Percentiles rank a stretch among this genome's conserved stretches.
phyloP scores from a whole-genome alignment of 2,113 vertebrate species.

The Poecile atricapillus region DNA sequence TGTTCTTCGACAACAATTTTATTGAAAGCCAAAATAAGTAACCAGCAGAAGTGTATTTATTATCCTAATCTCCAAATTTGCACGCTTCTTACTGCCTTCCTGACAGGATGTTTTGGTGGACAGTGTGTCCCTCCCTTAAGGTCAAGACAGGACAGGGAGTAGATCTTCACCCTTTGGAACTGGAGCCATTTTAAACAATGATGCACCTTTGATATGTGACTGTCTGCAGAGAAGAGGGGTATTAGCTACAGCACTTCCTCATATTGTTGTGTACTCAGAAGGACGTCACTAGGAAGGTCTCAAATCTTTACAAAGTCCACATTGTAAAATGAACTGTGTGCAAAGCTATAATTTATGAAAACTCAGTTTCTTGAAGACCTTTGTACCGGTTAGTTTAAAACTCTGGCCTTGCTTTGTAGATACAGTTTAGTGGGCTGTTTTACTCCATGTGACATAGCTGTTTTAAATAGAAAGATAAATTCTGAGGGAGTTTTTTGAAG shows the following conservation, averaged over 20 bases:
- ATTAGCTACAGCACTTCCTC: conserved; percentile 14
- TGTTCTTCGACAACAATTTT: neutral
- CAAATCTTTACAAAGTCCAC: conserved; percentile 42
- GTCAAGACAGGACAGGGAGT: conserved; percentile 24
- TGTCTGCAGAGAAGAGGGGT: conserved; percentile 10
- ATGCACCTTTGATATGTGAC: conserved; percentile 40
- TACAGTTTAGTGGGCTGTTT: neutral
- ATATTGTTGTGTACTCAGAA: conserved; percentile 25
- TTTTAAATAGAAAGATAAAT: neutral
- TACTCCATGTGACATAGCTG: neutral
- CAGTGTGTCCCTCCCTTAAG: conserved; percentile 39
- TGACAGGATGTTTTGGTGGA: conserved; percentile 63
- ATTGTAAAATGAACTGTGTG: neutral
- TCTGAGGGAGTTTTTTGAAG: neutral
- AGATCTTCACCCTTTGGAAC: conserved; percentile 41
- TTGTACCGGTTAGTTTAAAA: conserved; percentile 7
- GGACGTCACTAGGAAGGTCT: neutral
- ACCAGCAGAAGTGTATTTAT: neutral
- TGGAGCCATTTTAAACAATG: conserved; percentile 50
- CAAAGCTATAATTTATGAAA: neutral
- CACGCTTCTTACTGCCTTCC: conserved; percentile 7
- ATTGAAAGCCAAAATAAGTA: neutral
- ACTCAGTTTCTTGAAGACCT: conserved; percentile 13
- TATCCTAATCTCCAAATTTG: conserved; percentile 28
- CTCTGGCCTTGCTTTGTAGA: neutral